Evolutionary conservation across 2,113 vertebrate genomes (phyloP), one percentile per base, ranked within the genome.

Genomic region (Perca fluviatilis): DNA sequence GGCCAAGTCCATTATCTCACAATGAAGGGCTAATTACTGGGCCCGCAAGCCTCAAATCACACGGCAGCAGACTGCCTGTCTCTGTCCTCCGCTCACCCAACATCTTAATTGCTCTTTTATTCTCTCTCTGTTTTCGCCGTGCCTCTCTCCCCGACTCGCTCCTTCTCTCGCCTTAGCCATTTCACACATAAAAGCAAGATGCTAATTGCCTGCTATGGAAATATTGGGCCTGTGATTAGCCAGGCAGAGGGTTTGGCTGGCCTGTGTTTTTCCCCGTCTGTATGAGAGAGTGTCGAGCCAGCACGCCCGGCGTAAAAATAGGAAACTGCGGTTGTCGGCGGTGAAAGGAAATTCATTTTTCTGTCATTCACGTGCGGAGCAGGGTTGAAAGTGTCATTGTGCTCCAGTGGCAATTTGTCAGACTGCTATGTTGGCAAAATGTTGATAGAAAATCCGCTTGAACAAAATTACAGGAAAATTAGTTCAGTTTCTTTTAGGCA

Each of bases 81-180:
- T 90, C 86, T 91, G 91, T 93, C 93, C 89, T 92, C 86, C 51
- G 88, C 93, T 93, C 91, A 93, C 91, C 92, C 92, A 90, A 87
- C 90, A 91, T 94, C 92, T 95, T 94, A 95, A 95, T 93, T 94
- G 90, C 92, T 94, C 92, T 94, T 94, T 94, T 94, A 93, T 94
- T 95, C 92, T 92, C 91, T 78, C 82, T 78, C 68, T 74, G 88
- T 87, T 89, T 92, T 89, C 77, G 85, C 86, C 78, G 87, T 86
- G 86, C 85, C 82, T 87, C 90, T 89, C 87, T 91, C 88, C 72
- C 74, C 65, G 79, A 91, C 90, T 93, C 72, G 30, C 71, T 89
- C 85, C 82, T 85, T 77, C 85, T 78, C 83, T 87, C 62, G 84
- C 91, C 70, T 85, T 83, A 80, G 75, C 87, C 90, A 88, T 94